These are phyloP conservation scores for Osedax fenrisi DNA, from an alignment of 2,888 invertebrate species.

Conservation along the genomic window DNA sequence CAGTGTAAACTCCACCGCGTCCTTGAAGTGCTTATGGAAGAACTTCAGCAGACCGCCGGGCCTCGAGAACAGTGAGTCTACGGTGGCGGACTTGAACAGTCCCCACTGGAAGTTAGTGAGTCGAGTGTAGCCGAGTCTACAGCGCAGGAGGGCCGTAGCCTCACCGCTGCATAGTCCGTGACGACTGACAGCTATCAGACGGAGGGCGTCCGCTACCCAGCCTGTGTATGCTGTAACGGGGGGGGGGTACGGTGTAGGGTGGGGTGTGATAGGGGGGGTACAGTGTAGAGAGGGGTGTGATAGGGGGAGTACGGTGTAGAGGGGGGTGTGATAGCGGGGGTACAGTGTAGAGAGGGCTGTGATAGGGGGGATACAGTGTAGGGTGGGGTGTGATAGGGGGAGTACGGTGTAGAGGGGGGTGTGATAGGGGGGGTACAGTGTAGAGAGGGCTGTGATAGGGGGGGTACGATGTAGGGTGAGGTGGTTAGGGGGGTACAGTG, in stretches of 20 bases:
- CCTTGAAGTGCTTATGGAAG: conserved; percentile 40
- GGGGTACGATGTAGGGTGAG: not conserved
- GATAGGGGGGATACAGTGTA: not conserved
- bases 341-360: not conserved
- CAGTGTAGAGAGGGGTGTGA: not conserved
- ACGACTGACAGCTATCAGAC: conserved; percentile 44
- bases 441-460: not conserved
- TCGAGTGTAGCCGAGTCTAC: conserved; percentile 41
- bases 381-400: not conserved
- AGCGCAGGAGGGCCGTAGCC: conserved; percentile 40
- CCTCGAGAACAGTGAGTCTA: conserved; percentile 39
- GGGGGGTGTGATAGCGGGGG: not conserved
- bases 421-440: not conserved
- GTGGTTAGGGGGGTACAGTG: not conserved
- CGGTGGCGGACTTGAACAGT: conserved; percentile 40
- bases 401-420: not conserved
- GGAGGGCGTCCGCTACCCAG: conserved; percentile 47
- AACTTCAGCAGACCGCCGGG: conserved; percentile 43
- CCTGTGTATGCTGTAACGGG: conserved; percentile 39
- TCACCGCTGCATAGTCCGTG: conserved; percentile 44
- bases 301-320: not conserved
- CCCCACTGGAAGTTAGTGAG: conserved; percentile 45
- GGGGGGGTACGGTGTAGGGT: not conserved
- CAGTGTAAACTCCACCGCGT: conserved; percentile 40
- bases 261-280: not conserved